These are phyloP conservation scores for Spialia ferax DNA, from an alignment of 2,888 invertebrate genomes.

Conservation along the genomic window DNA sequence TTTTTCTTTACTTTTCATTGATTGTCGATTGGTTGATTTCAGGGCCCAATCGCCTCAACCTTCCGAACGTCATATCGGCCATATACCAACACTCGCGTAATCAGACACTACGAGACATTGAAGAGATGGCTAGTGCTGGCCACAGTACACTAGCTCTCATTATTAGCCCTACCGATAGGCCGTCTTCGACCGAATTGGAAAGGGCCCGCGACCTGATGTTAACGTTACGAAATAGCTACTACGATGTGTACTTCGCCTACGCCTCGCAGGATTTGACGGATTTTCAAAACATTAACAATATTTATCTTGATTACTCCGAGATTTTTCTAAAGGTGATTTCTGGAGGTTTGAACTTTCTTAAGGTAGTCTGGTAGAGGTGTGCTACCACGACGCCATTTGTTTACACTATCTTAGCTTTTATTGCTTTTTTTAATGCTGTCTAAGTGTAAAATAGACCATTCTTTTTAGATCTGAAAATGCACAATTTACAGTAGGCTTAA, in stretches of 20 bases:
- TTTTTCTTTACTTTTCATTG: no score
- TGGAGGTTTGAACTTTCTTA: no score
- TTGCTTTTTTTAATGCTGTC: no score
- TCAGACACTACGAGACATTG: constrained; percentile 69
- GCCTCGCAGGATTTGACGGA: constrained; percentile 72
- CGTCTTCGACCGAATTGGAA: constrained; percentile 74
- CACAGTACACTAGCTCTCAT: constrained; percentile 83
- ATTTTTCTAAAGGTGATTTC: constrained; percentile 72
- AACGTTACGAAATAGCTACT: constrained; percentile 75
- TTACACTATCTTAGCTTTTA: no score
- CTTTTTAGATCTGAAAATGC: no score
- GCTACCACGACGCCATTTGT: no score
- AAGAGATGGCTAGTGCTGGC: constrained; percentile 64
- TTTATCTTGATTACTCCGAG: constrained; percentile 81
- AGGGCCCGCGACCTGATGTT: constrained; percentile 71
- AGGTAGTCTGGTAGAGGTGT: no score
- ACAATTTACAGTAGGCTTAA: no score
- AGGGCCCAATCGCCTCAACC: constrained; percentile 85
- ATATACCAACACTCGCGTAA: constrained; percentile 78
- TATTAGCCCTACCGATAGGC: constrained; percentile 78
- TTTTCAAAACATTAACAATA: constrained; percentile 78
- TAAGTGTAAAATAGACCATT: no score
- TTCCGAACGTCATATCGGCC: constrained; percentile 79
- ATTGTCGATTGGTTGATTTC: constrained; percentile 46
- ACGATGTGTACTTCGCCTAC: constrained; percentile 85